Percentiles rank a stretch among this genome's conserved stretches.
These are phyloP conservation scores for Anolis sagrei DNA, from an alignment of 2,113 vertebrate genomes.

Conservation along the genomic window DNA sequence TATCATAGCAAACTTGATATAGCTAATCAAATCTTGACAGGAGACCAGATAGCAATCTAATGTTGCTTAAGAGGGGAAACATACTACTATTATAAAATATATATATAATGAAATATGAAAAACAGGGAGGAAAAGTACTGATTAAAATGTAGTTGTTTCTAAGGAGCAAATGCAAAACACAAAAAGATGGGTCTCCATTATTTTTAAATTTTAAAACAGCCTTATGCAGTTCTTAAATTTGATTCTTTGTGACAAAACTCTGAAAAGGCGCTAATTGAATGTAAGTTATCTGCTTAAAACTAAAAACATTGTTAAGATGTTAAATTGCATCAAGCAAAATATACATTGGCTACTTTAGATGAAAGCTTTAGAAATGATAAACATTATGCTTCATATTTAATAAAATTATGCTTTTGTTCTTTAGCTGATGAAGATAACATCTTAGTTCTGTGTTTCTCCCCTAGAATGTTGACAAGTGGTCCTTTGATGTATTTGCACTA, in stretches of 20 bases:
- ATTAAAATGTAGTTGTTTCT: neutral
- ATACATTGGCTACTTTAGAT: constrained; percentile 1
- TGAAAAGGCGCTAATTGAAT: constrained; percentile 12
- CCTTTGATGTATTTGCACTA: constrained; percentile 95
- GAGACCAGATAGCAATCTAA: neutral
- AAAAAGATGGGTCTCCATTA: neutral
- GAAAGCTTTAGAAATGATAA: neutral
- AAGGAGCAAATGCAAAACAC: neutral
- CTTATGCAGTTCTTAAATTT: constrained; percentile 1
- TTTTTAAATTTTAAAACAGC: neutral
- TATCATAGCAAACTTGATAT: neutral
- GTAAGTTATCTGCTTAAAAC: neutral
- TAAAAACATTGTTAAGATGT: neutral
- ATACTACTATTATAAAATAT: neutral
- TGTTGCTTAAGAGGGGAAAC: neutral
- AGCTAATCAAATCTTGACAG: neutral
- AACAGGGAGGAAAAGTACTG: neutral
- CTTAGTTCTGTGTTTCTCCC: constrained; percentile 37
- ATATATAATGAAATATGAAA: neutral
- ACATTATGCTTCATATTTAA: neutral
- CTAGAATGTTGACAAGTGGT: constrained; percentile 95
- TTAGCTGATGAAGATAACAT: neutral
- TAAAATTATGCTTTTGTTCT: neutral
- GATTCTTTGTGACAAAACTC: neutral
- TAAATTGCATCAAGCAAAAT: neutral